phyloP scores from a whole-genome alignment of 2,113 vertebrate species.

The Pelecanus crispus region DNA sequence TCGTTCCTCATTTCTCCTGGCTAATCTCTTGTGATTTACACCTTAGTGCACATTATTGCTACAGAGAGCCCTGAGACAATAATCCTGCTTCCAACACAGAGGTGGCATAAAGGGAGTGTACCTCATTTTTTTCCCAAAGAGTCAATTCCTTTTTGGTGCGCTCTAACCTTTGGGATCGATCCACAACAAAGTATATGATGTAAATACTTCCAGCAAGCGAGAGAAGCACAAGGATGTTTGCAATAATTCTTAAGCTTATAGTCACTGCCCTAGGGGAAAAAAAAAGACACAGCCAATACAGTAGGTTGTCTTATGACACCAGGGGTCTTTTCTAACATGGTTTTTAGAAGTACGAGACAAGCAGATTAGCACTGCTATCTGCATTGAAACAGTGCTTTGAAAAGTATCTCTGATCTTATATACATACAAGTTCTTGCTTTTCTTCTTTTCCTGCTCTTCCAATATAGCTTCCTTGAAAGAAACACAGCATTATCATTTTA shows the following conservation, averaged over 20 bases:
- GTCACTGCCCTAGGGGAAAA: conserved; percentile 81
- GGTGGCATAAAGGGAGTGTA: background rate
- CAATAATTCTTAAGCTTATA: conserved; percentile 89
- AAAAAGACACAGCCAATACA: background rate
- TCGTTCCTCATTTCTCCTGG: background rate
- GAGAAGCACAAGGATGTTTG: conserved; percentile 93
- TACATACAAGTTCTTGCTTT: conserved; percentile 91
- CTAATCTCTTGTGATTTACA: background rate
- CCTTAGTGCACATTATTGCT: background rate
- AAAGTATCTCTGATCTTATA: background rate
- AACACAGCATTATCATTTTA: conserved; percentile 25
- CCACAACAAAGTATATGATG: conserved; percentile 98
- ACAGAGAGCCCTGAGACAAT: background rate
- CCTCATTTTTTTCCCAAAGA: conserved; percentile 99
- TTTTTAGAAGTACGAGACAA: background rate
- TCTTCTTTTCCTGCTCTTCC: conserved; percentile 97
- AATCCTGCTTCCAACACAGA: background rate
- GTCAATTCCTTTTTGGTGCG: conserved; percentile 87
- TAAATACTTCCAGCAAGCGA: conserved; percentile 97
- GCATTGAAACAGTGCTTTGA: background rate
- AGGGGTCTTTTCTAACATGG: background rate
- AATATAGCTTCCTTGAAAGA: conserved; percentile 90
- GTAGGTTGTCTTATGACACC: background rate
- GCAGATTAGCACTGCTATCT: background rate
- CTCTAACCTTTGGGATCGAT: conserved; percentile 92